Evolutionary conservation across 1,140 invertebrate species (phyloP).

Genomic region (Babylonia areolata): DNA sequence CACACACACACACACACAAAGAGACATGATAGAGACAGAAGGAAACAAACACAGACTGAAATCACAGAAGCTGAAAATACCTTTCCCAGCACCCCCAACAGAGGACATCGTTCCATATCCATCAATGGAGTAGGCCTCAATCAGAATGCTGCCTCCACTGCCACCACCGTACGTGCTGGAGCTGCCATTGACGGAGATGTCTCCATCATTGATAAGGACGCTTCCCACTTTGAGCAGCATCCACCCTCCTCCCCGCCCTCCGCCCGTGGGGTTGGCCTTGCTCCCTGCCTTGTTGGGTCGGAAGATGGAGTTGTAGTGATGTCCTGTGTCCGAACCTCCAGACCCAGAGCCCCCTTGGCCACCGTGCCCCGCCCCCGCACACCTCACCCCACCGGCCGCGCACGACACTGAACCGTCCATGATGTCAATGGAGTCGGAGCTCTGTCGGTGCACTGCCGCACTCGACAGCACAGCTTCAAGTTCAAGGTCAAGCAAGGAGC

Average conservation of each 20-base stretch:
- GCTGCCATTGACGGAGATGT: constrained; percentile 60
- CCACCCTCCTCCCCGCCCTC: constrained; percentile 62
- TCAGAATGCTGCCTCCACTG: constrained; percentile 65
- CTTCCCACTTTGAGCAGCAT: constrained; percentile 58
- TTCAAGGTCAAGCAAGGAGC: constrained; percentile 58
- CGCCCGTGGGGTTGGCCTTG: constrained; percentile 47
- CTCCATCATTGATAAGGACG: constrained; percentile 60
- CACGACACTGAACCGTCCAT: constrained; percentile 47
- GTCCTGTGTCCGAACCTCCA: constrained; percentile 37
- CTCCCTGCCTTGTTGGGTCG: constrained; percentile 61
- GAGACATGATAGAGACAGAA: too few relatives aligned
- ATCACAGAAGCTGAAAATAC: not conserved
- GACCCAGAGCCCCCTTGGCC: constrained; percentile 55
- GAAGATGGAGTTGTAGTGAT: constrained; percentile 63
- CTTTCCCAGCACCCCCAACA: constrained; percentile 55
- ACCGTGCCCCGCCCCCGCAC: constrained; percentile 62
- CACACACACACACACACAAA: too few relatives aligned
- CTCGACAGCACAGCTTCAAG: constrained; percentile 58
- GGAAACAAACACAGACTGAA: not conserved
- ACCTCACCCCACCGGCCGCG: not conserved
- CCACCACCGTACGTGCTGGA: constrained; percentile 57
- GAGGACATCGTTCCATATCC: constrained; percentile 62
- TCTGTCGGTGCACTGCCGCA: constrained; percentile 54
- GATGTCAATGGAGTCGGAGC: constrained; percentile 55
- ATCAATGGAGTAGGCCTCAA: constrained; percentile 59